phyloP scores from a whole-genome alignment of 1,140 invertebrate genomes.

The Paraescarpia echinospica region DNA sequence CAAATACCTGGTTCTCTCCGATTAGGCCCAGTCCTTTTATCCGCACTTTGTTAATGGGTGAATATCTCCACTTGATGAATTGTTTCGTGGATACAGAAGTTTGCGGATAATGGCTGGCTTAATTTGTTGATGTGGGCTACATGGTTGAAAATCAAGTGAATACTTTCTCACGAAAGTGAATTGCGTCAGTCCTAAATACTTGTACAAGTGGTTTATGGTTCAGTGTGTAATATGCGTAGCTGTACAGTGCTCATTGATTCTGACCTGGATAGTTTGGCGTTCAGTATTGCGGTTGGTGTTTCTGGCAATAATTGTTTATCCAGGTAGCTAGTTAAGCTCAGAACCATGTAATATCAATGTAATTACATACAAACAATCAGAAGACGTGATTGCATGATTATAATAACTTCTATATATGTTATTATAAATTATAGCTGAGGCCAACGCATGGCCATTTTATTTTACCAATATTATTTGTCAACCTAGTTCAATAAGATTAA shows the following conservation, averaged over 20 bases:
- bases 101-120: not conserved
- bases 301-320: not conserved
- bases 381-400: not conserved
- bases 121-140: constrained; percentile 1
- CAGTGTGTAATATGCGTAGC: not conserved
- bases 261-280: not conserved
- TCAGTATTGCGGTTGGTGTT: not conserved
- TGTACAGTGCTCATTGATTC: not conserved
- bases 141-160: not conserved
- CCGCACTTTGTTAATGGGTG: not conserved
- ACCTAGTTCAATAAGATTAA: not conserved
- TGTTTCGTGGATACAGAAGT: not conserved
- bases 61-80: not conserved
- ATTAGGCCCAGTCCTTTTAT: not conserved
- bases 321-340: not conserved
- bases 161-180: not conserved
- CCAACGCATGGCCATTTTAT: too few species aligned
- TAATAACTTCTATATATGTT: not conserved
- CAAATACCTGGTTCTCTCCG: not conserved
- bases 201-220: not conserved
- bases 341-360: not conserved
- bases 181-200: not conserved
- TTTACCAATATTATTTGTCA: not conserved
- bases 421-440: not conserved
- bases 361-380: not conserved